phyloP scores from a whole-genome alignment of 2,888 invertebrate genomes.

The Phalangium opilio region DNA sequence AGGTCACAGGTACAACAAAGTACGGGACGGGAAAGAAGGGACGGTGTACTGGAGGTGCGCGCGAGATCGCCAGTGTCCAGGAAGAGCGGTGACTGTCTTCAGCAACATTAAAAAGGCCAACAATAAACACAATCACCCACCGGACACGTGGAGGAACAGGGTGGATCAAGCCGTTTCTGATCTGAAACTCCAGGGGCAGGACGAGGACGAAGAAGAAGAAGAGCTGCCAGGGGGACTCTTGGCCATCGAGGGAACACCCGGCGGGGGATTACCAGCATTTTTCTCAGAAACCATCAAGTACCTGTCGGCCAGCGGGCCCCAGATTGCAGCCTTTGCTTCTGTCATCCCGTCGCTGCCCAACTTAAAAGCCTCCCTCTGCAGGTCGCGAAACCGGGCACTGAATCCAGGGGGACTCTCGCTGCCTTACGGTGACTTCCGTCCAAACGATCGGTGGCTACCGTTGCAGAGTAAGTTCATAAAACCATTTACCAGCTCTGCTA shows the following conservation, averaged over 20 bases:
- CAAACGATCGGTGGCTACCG: slow-evolving; percentile 14
- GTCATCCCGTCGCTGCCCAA: slow-evolving; percentile 17
- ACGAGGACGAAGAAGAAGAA: slow-evolving; percentile 8
- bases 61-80: slow-evolving; percentile 23
- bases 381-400: slow-evolving; percentile 10
- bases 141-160: slow-evolving; percentile 20
- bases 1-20: slow-evolving; percentile 24
- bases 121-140: slow-evolving; percentile 24
- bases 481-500: too few relatives aligned
- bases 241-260: slow-evolving; percentile 2
- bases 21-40: slow-evolving; percentile 23
- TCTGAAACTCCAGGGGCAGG: slow-evolving; percentile 15
- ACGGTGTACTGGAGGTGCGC: slow-evolving; percentile 24
- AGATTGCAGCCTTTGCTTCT: slow-evolving; percentile 19
- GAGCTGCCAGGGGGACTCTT: slow-evolving; percentile 1
- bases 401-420: slow-evolving; percentile 15
- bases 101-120: slow-evolving; percentile 24
- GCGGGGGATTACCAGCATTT: slow-evolving; percentile 17
- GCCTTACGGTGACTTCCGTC: slow-evolving; percentile 13
- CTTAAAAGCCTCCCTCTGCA: slow-evolving; percentile 11
- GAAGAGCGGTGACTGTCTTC: slow-evolving; percentile 23
- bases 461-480: slow-evolving; percentile 14
- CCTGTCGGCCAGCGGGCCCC: slow-evolving; percentile 20
- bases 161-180: slow-evolving; percentile 18
- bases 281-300: slow-evolving; percentile 22